Evolutionary conservation across 2,888 invertebrate genomes (phyloP).

Genomic region (Sinotaia quadrata): DNA sequence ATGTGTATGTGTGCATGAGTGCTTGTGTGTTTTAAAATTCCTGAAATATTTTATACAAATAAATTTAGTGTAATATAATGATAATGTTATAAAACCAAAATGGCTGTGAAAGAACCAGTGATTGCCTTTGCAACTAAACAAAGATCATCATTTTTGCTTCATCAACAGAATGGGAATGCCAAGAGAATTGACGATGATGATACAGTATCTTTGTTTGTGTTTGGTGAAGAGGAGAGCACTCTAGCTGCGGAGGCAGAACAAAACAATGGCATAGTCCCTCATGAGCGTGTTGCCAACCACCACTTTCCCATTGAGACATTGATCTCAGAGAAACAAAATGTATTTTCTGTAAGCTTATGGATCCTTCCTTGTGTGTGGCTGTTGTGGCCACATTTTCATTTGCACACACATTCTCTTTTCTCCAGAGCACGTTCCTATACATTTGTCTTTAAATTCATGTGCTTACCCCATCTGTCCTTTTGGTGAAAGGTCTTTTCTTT

Average conservation of each 20-base stretch:
- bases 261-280: slow-evolving; percentile 58
- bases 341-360: slow-evolving; percentile 42
- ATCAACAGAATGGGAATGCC: background rate
- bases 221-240: slow-evolving; percentile 66
- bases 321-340: slow-evolving; percentile 35
- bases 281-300: slow-evolving; percentile 56
- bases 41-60: no score
- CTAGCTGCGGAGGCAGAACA: slow-evolving; percentile 57
- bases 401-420: no score
- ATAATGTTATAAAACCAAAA: no score
- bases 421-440: no score
- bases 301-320: slow-evolving; percentile 53
- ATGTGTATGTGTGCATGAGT: background rate
- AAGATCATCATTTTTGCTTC: background rate
- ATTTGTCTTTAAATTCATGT: no score
- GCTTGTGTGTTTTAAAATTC: background rate
- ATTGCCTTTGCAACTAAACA: no score
- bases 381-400: no score
- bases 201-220: slow-evolving; percentile 66
- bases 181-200: slow-evolving; percentile 46
- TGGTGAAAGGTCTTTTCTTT: no score
- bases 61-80: no score
- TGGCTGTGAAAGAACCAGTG: no score
- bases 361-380: no score
- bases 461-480: no score